A percentile compares a stretch with the other conserved stretches of the same genome.
These are phyloP conservation scores for Spheniscus humboldti DNA, from an alignment of 2,797 vertebrate species.

Conservation along the genomic window DNA sequence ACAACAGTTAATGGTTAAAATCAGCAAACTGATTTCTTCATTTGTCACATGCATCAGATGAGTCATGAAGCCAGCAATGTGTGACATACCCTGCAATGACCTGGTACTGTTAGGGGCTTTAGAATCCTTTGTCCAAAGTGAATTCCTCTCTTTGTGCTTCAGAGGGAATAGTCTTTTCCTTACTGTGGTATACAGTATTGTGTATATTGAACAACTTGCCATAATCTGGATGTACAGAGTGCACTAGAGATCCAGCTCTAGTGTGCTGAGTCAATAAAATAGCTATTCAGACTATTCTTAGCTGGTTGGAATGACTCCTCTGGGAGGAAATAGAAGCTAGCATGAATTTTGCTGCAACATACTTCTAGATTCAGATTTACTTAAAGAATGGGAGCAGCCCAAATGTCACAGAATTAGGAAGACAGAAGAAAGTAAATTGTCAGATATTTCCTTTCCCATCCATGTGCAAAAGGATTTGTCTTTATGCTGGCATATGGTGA, in stretches of 20 bases:
- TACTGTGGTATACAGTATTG: background rate
- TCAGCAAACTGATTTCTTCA: background rate
- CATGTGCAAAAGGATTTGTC: background rate
- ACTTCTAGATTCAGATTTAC: background rate
- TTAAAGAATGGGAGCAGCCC: background rate
- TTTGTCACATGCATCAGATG: background rate
- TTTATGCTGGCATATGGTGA: background rate
- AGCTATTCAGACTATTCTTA: background rate
- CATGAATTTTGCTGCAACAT: background rate
- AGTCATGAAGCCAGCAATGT: background rate
- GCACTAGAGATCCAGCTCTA: background rate
- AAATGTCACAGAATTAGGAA: background rate
- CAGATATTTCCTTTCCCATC: background rate
- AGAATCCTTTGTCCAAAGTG: background rate
- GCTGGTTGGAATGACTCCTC: background rate
- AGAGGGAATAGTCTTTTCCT: background rate
- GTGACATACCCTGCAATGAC: background rate
- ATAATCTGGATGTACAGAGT: background rate
- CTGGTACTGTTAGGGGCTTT: background rate
- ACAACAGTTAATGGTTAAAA: background rate
- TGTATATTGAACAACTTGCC: background rate
- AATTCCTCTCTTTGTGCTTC: background rate
- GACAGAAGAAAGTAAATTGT: background rate
- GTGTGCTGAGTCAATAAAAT: conserved; percentile 1
- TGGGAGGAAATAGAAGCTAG: background rate